These are phyloP conservation scores for Siderastrea siderea DNA, from an alignment of 92 coral and sea anemone genomes.

Conservation along the genomic window DNA sequence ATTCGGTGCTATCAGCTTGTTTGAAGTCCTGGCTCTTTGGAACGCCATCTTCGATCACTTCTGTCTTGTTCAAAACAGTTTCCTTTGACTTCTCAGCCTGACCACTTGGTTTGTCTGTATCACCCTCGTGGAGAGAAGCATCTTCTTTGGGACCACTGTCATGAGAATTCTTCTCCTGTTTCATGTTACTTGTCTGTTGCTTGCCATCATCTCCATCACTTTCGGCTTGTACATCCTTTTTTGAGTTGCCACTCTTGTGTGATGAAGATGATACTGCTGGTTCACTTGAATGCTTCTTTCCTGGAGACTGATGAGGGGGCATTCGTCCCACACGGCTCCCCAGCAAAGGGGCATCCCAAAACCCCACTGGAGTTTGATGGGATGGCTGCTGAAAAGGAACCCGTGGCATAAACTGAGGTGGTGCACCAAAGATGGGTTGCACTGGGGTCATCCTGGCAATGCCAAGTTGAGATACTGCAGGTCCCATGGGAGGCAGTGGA, in stretches of 20 bases:
- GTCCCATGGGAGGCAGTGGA: background rate
- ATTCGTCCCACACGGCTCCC: background rate
- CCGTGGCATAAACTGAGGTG: background rate
- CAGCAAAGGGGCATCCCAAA: conserved; percentile 26
- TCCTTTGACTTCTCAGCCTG: background rate
- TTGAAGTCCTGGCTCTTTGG: background rate
- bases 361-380: conserved; percentile 5
- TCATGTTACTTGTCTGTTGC: background rate
- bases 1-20: background rate
- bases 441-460: background rate
- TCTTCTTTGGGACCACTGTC: background rate
- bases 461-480: background rate
- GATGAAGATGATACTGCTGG: background rate
- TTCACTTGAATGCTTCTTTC: conserved; percentile 12
- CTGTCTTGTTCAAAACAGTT: background rate
- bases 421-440: background rate
- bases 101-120: background rate
- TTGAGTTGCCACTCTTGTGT: background rate
- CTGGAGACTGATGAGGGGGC: background rate
- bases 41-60: background rate
- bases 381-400: background rate
- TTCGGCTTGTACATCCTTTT: background rate
- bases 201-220: background rate
- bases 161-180: background rate
- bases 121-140: background rate